Evolutionary conservation across 1,140 invertebrate genomes (phyloP), one percentile per base, ranked within the genome.

Genomic region (Episyrphus balteatus): DNA sequence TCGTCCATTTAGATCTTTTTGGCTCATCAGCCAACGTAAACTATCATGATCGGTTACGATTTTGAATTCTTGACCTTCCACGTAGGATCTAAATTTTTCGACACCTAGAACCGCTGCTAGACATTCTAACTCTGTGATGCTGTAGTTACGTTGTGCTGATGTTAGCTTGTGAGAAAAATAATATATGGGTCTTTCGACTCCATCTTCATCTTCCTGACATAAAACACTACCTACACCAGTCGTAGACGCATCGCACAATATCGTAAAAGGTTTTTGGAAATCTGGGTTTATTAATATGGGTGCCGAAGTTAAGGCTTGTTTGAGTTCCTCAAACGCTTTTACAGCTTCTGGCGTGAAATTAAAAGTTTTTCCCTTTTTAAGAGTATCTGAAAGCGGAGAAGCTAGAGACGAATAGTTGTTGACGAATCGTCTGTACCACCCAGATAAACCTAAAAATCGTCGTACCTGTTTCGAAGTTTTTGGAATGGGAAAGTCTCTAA

Each of bases 361-460:
- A 5, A 36, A 36, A 36, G 34, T 3, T 15, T n/a, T 15, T 6
- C 12, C 5, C 34, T 36, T 36, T 10, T 15, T 36, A 12, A 36
- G 34, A 3, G 14, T 12, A 46, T 50, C 1, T 50, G 21, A 13
- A 5, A 43, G n/a, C 13, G 42, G 42, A 14, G 26, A n/a, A 13
- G 42, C 26, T 12, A 43, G 7, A 11, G 42, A 5, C 0, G 62
- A 51, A 44, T 66, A 71, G 26, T 62, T 50, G 0, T 45, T 37
- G 2, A 67, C 50, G 39, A 70, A 70, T 0, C 56, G 30, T 2
- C 66, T 45, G 36, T 68, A 68, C 64, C 62, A 64, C 1, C 50
- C 54, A 1, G 59, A 55, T 42, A 72, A 64, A 2, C 72, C 70
- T 1, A 73, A 46, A 50, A 75, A 73, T 2, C 57, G 42, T 26